Evolutionary conservation across 2,888 invertebrate genomes (phyloP), one percentile per base, ranked within the genome.

Genomic region (Napeogenes sylphis): DNA sequence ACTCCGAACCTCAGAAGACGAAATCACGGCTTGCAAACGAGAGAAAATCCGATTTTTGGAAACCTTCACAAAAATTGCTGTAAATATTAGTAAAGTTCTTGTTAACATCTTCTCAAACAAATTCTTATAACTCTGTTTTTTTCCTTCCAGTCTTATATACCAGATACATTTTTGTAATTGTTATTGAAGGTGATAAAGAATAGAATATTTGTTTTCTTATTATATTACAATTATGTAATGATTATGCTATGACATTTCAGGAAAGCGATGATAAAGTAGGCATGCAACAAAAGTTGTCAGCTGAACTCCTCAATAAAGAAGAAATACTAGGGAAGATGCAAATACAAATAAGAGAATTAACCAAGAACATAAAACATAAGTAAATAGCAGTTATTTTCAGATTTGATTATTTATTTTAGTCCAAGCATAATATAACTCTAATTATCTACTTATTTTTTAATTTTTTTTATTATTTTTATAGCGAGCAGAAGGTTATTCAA

Each of bases 21-120:
- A 90, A 76, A 77, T 90, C 32, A 75, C 74, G 14, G 71, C 80
- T 38, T 83, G 81, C 71, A 90, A 84, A 78, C 75, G 79, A 65
- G 90, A 90, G 64, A 90, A 90, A 84, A 74, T 84, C 54, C 78
- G 82, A 63, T 90, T 90, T 75, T 73, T 90, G 76, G 90, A 90
- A 74, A 85, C 85, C 5, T 76, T 90, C 54, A 80, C 88, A 2
- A 90, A 89, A 72, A 86, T 86, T 65, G 73, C 85, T 72, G 90
- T 90, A 78, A 83, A 59, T 76, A 73, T 72, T 70, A 51, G 8
- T 46, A 45, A 55, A 55, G 33, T 32, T 4, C n/a, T 45, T 13
- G 21, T 38, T 46, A 30, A 35, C 12, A 3, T 47, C 4, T 4
- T 59, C 12, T 56, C 30, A 8, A 30, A 21, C 32, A 54, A 30